These are phyloP conservation scores for Ectemnius cavifrons DNA, from an alignment of 2,888 invertebrate genomes.

Conservation along the genomic window DNA sequence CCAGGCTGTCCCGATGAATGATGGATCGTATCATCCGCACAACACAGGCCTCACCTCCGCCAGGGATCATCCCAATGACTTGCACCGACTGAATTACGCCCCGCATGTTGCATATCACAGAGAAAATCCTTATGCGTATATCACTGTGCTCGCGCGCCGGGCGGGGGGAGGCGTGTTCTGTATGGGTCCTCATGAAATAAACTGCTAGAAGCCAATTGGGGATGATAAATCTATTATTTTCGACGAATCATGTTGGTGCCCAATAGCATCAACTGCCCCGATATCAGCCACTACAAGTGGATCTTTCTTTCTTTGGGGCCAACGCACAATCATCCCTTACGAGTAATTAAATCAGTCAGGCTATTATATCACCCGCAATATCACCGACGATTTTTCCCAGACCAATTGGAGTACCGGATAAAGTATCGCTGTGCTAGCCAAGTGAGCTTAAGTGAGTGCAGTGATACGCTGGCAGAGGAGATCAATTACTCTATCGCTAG, in stretches of 20 bases:
- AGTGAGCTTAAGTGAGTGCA: too few species aligned
- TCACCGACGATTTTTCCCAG: too few species aligned
- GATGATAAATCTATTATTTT: constrained; percentile 71
- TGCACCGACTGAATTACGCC: constrained; percentile 74
- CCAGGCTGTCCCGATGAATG: constrained; percentile 71
- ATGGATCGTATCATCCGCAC: constrained; percentile 67
- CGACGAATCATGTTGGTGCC: constrained; percentile 53
- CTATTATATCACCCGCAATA: too few species aligned
- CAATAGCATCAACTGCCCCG: constrained; percentile 5
- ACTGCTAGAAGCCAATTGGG: constrained; percentile 70
- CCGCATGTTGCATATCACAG: constrained; percentile 69
- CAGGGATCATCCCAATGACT: constrained; percentile 75
- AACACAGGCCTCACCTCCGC: constrained; percentile 24
- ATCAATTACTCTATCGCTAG: not conserved
- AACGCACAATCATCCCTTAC: constrained; percentile 7
- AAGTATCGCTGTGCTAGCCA: too few species aligned
- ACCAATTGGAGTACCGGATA: too few species aligned
- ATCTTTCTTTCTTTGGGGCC: constrained; percentile 23
- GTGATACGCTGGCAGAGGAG: too few species aligned
- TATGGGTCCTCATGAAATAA: constrained; percentile 60
- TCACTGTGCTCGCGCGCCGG: constrained; percentile 36
- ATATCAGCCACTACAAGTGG: constrained; percentile 2
- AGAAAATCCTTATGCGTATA: constrained; percentile 66
- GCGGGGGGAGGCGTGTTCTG: constrained; percentile 38
- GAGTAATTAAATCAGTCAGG: too few species aligned